Evolutionary conservation across 2,113 vertebrate species (phyloP), one percentile per base, ranked within the genome.

Genomic region (Pygathrix nemaeus): DNA sequence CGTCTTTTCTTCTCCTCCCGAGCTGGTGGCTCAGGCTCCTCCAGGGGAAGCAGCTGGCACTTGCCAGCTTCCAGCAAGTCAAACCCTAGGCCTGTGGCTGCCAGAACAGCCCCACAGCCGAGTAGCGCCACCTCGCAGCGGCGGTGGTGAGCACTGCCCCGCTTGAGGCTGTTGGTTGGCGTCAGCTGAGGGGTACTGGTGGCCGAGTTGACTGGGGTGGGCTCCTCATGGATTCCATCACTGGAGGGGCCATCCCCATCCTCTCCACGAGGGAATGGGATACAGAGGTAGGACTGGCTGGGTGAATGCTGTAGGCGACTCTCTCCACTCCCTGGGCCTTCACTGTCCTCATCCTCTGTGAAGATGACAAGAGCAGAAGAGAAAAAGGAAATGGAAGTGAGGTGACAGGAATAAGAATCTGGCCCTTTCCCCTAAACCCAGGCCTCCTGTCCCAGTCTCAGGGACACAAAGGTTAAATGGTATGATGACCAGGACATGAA

Each of bases 221-320:
- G 99, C 97, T 99, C 99, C 20, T 99, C 99, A 12, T 99, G 99
- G 61, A 97, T 98, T 48, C 97, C 97, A 48, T 99, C 99, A 32
- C 98, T 98, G 81, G 98, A 97, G 80, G 99, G 98, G 48, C 98
- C 98, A 50, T 99, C 99, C 98, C 99, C 99, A 59, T 99, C 99
- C 84, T 99, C 99, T 35, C 96, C 99, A 76, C 99, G 99, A 94
- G 99, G 99, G 98, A 99, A 99, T 2, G 99, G 99, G 98, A 99
- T 99, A 98, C 99, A 99, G 99, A 99, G 99, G 99, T 99, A 99
- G 97, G 99, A 99, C 98, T 99, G 99, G 98, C 98, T 99, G 92
- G 99, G 98, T 66, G 98, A 98, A 79, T 99, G 98, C 89, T 98
- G 98, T n/a, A 97, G 96, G 88, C 96, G 98, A 78, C 92, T 96